phyloP scores from a whole-genome alignment of 1,140 invertebrate species.

The Bombus vancouverensis region DNA sequence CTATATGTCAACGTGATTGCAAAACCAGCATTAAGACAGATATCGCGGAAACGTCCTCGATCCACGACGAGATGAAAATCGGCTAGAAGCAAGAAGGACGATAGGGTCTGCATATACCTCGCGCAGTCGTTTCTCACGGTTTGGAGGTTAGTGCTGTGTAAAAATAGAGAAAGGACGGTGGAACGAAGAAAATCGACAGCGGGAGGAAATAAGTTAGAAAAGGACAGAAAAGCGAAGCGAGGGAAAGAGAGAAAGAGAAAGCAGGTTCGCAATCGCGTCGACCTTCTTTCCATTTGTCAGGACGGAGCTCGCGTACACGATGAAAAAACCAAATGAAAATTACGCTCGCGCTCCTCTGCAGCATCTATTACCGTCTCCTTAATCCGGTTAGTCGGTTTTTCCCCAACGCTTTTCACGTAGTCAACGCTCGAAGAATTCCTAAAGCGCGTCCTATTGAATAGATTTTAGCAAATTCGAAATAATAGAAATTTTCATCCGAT shows the following conservation, averaged over 20 bases:
- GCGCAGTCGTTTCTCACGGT: constrained; percentile 57
- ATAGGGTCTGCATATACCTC: not conserved
- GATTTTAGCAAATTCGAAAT: not conserved
- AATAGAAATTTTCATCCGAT: not conserved
- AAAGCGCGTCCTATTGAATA: not conserved
- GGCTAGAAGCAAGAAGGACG: not conserved
- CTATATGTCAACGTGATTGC: not conserved
- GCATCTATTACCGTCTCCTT: constrained; percentile 17
- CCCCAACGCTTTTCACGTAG: not conserved
- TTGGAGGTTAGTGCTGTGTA: constrained; percentile 35
- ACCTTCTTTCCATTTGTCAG: constrained; percentile 44
- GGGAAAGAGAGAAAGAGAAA: constrained; percentile 47
- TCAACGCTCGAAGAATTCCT: no score
- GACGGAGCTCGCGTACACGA: not conserved
- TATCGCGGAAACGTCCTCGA: not conserved
- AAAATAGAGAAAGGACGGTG: constrained; percentile 30
- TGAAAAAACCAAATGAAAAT: constrained; percentile 22
- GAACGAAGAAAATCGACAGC: not conserved
- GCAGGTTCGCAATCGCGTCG: constrained; percentile 21
- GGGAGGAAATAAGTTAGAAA: not conserved
- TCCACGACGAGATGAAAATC: not conserved
- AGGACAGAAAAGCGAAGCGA: no score
- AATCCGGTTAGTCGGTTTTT: constrained; percentile 26
- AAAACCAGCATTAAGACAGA: not conserved
- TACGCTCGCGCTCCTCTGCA: not conserved